phyloP scores from a whole-genome alignment of 1,140 invertebrate species.

The Laupala kohalensis region DNA sequence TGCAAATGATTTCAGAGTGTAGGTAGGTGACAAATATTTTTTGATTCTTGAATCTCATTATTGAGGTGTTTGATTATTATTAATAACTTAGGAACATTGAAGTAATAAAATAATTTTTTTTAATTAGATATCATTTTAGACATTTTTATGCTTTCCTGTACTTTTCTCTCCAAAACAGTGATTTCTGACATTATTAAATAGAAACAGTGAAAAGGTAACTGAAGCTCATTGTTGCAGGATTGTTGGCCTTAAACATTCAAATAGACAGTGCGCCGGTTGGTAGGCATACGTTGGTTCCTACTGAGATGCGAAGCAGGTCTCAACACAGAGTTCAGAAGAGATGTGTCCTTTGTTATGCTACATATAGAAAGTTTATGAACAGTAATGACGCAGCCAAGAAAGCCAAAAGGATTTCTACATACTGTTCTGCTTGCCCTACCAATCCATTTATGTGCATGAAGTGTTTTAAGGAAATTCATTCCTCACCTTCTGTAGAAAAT shows the following conservation, averaged over 20 bases:
- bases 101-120: background rate
- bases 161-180: too few relatives aligned
- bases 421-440: background rate
- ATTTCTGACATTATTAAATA: background rate
- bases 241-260: background rate
- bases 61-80: too few relatives aligned
- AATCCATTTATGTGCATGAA: background rate
- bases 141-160: background rate
- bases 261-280: background rate
- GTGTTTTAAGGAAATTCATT: background rate
- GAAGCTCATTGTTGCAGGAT: background rate
- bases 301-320: background rate
- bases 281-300: background rate
- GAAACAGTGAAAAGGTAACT: background rate
- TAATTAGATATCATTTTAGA: background rate
- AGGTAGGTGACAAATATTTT: too few relatives aligned
- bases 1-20: too few relatives aligned
- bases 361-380: background rate
- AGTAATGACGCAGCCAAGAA: background rate
- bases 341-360: background rate
- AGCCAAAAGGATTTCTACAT: background rate
- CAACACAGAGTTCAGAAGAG: background rate
- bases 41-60: too few relatives aligned
- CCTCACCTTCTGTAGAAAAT: too few relatives aligned
- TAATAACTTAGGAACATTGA: background rate